Percentiles rank a stretch among this genome's conserved stretches.
Evolutionary conservation across 2,888 invertebrate genomes (phyloP).

Genomic region (Zaprionus bogoriensis): DNA sequence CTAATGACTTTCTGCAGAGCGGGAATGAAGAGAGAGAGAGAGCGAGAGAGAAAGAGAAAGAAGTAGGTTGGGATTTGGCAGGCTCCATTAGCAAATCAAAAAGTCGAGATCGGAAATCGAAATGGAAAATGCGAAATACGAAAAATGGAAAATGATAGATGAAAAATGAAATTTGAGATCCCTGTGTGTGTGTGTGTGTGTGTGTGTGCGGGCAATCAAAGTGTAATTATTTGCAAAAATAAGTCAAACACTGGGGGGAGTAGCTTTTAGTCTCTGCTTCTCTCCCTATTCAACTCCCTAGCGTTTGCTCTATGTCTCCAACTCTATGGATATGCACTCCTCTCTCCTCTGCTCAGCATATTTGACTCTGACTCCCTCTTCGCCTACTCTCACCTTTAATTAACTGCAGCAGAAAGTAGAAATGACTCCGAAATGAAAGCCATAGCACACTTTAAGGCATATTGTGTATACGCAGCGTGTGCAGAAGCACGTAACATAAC

Average conservation of each 20-base stretch:
- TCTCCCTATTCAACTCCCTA: no score
- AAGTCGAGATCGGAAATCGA: neutral
- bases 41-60: neutral
- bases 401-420: neutral
- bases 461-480: constrained; percentile 18
- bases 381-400: neutral
- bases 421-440: neutral
- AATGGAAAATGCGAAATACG: neutral
- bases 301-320: no score
- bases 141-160: no score
- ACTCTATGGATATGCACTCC: no score
- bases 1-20: constrained; percentile 40
- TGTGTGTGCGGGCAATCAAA: constrained; percentile 10
- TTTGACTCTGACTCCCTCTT: neutral
- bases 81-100: constrained; percentile 15
- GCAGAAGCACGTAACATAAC: no score
- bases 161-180: no score
- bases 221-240: constrained; percentile 10
- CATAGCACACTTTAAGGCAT: neutral
- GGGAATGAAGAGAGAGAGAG: neutral
- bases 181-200: no score
- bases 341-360: neutral
- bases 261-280: no score
- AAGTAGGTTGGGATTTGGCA: neutral
- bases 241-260: no score